Conservation (phyloP, 2,888 invertebrate species). For the Xanthia togata region DNA sequence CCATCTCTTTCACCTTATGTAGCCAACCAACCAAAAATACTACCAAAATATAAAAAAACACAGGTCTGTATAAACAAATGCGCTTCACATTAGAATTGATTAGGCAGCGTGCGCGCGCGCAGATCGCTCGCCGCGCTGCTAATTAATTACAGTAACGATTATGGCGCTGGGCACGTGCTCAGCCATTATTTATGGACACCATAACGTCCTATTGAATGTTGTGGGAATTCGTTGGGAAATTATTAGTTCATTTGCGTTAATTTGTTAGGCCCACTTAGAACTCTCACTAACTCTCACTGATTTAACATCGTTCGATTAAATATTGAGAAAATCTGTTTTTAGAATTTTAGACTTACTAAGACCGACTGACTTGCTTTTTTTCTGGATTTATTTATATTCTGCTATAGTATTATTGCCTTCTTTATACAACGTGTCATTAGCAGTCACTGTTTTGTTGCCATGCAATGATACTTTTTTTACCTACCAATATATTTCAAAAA, state of each 20-base stretch:
- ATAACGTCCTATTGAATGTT: slow-evolving; percentile 48
- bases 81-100: slow-evolving; percentile 78
- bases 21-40: not conserved
- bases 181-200: slow-evolving; percentile 60
- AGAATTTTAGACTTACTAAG: not conserved
- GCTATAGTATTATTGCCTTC: not conserved
- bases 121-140: slow-evolving; percentile 73
- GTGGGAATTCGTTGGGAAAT: slow-evolving; percentile 35
- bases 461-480: not conserved
- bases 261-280: not conserved
- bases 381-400: not conserved
- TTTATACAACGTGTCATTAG: not conserved
- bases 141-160: slow-evolving; percentile 81
- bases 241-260: slow-evolving; percentile 18
- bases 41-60: not conserved
- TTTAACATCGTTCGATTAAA: not conserved
- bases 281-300: slow-evolving; percentile 15
- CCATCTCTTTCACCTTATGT: too few species aligned
- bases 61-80: slow-evolving; percentile 66
- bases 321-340: not conserved
- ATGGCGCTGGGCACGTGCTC: slow-evolving; percentile 67
- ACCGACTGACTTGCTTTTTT: not conserved
- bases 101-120: slow-evolving; percentile 74
- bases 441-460: not conserved
- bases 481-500: not conserved